Evolutionary conservation across 2,888 invertebrate species (phyloP).

Genomic region (Aspidiotus rigidus): DNA sequence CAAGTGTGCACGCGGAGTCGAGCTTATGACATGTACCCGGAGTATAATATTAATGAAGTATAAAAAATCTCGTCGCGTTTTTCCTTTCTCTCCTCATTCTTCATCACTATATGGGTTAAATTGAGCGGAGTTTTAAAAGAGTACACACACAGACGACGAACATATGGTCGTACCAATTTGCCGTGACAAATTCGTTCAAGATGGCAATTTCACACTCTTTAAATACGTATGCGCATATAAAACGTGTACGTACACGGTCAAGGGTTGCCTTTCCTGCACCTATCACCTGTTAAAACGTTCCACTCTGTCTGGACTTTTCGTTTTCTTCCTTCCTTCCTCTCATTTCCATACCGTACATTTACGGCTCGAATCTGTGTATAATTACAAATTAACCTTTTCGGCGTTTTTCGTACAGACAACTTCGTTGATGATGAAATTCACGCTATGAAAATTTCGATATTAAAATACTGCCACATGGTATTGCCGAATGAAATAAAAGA

Average conservation of each 20-base stretch:
- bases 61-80: too few species aligned
- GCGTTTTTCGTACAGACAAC: too few species aligned
- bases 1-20: too few species aligned
- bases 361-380: too few species aligned
- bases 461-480: too few species aligned
- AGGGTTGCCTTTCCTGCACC: slow-evolving; percentile 21
- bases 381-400: too few species aligned
- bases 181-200: slow-evolving; percentile 33
- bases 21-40: too few species aligned
- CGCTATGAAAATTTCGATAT: too few species aligned
- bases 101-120: slow-evolving; percentile 14
- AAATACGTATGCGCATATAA: background rate
- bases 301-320: background rate
- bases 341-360: background rate
- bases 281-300: slow-evolving; percentile 28
- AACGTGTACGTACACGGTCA: slow-evolving; percentile 10
- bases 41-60: too few species aligned
- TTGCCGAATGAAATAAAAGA: too few species aligned
- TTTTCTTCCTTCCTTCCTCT: background rate
- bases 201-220: slow-evolving; percentile 31
- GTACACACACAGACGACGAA: background rate
- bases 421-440: too few species aligned
- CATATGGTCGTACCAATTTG: slow-evolving; percentile 28
- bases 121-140: slow-evolving; percentile 15
- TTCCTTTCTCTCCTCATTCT: too few species aligned